Evolutionary conservation across 2,888 invertebrate genomes (phyloP).

Genomic region (Oligia latruncula): DNA sequence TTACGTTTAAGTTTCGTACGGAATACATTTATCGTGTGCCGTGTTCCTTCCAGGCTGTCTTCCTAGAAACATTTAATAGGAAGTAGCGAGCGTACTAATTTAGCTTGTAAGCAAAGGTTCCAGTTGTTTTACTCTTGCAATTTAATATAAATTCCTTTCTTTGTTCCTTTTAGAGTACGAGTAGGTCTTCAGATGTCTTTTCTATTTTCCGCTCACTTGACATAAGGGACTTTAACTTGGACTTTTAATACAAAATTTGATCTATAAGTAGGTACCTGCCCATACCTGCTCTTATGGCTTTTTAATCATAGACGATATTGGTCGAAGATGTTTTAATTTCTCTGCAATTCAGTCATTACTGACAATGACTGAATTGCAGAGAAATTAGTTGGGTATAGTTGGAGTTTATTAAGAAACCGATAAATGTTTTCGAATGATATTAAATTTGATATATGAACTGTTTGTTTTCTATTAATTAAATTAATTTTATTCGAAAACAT

Average conservation of each 20-base stretch:
- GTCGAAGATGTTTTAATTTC: neutral
- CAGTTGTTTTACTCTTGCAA: slow-evolving; percentile 40
- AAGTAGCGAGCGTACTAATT: slow-evolving; percentile 35
- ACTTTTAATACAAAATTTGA: slow-evolving; percentile 3
- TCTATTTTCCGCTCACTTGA: slow-evolving; percentile 28
- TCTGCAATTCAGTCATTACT: neutral
- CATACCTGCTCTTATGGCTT: neutral
- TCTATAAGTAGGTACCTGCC: too few species aligned
- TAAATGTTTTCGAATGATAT: neutral
- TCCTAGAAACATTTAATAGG: slow-evolving; percentile 47
- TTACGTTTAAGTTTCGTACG: slow-evolving; percentile 6
- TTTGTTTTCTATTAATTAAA: too few species aligned
- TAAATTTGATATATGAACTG: too few species aligned
- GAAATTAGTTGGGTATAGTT: too few species aligned
- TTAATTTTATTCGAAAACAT: too few species aligned
- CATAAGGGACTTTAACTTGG: slow-evolving; percentile 7
- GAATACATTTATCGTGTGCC: slow-evolving; percentile 13
- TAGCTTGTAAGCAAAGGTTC: slow-evolving; percentile 41
- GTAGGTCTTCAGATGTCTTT: slow-evolving; percentile 41
- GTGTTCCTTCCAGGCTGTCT: slow-evolving; percentile 14
- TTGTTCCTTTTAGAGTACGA: slow-evolving; percentile 29
- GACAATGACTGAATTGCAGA: too few species aligned
- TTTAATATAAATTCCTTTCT: slow-evolving; percentile 55
- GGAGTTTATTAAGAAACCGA: too few species aligned
- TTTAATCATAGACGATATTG: neutral